Base-by-base conservation (phyloP, 2,888 invertebrate species). In the Lasioglossum figueresi region DNA sequence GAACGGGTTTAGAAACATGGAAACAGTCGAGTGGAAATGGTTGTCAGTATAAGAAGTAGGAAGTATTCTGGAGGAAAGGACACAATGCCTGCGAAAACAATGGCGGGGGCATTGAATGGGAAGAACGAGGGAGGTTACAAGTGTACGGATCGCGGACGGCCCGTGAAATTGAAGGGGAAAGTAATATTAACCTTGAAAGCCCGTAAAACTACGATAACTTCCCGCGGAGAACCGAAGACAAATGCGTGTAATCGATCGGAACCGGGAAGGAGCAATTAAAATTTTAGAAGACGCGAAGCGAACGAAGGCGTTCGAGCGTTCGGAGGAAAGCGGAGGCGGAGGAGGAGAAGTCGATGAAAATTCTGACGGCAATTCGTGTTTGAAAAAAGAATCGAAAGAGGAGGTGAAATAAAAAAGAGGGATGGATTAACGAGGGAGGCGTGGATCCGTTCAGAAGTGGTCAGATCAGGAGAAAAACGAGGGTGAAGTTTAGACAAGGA, bases 381-480 rank as follows among this genome's bases (percentile, higher is more conserved):
- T 5, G 48, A 59, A 23, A 40, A 40, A 70, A 48, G 40, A 27
- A 14, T 37, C 14, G 74, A 52, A 6, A 6, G 10, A 8, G 34
- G 19, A 34, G 71, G 0, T 2, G 71, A 72, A 66, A 73, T 23
- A 68, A 59, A 43, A 43, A 37, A 8, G 34, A 2, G 14, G 12
- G 63, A 31, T 66, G 77, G 71, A 84, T 85, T 77, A 85, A 80
- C 76, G 80, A 37, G 40, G 59, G 45, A 73, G 70, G 74, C 74
- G 83, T 77, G 85, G 84, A 74, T 85, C 40, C 80, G 74, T 70
- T 76, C 31, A 16, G 71, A 79, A 83, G 48, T 68, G 68, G 66
- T 68, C 70, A 77, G 77, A 23, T 43, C 48, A 23, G 6, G 78
- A 63, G 75, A 81, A 59, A 76, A 78, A 76, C 27, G 45, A 68